Evolutionary conservation across 2,888 invertebrate species (phyloP).

Genomic region (Asteroscopus sphinx): DNA sequence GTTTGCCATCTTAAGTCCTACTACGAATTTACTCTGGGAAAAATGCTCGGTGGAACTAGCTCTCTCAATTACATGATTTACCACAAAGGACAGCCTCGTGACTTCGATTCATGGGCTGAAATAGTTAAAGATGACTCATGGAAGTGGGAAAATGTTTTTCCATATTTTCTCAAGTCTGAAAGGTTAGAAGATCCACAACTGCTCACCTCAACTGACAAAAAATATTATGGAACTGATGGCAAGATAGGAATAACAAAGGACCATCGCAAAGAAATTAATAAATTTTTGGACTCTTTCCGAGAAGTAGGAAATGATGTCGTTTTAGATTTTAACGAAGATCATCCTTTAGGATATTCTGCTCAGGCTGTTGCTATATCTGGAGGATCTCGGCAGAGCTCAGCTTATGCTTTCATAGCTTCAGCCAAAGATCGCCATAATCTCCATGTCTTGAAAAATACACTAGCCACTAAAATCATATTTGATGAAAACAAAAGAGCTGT

Average conservation of each 20-base stretch:
- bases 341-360: conserved; percentile 67
- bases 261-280: conserved; percentile 44
- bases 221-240: conserved; percentile 59
- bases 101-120: conserved; percentile 66
- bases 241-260: conserved; percentile 55
- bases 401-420: conserved; percentile 71
- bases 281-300: conserved; percentile 67
- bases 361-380: conserved; percentile 56
- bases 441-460: conserved; percentile 60
- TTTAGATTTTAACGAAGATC: conserved; percentile 62
- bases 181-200: conserved; percentile 53
- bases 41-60: conserved; percentile 71
- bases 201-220: conserved; percentile 42
- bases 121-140: conserved; percentile 60
- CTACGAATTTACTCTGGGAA: conserved; percentile 62
- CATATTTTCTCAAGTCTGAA: conserved; percentile 67
- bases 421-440: conserved; percentile 63
- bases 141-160: conserved; percentile 64
- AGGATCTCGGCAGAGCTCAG: conserved; percentile 77
- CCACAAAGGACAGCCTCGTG: conserved; percentile 63
- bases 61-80: conserved; percentile 67
- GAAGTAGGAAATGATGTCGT: conserved; percentile 75
- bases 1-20: conserved; percentile 47
- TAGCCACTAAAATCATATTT: conserved; percentile 62
- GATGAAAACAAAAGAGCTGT: conserved; percentile 50